A percentile compares a stretch with the other conserved stretches of the same genome.
These are phyloP conservation scores for Sparidentex hasta DNA, from an alignment of 2,797 vertebrate species.

Conservation along the genomic window DNA sequence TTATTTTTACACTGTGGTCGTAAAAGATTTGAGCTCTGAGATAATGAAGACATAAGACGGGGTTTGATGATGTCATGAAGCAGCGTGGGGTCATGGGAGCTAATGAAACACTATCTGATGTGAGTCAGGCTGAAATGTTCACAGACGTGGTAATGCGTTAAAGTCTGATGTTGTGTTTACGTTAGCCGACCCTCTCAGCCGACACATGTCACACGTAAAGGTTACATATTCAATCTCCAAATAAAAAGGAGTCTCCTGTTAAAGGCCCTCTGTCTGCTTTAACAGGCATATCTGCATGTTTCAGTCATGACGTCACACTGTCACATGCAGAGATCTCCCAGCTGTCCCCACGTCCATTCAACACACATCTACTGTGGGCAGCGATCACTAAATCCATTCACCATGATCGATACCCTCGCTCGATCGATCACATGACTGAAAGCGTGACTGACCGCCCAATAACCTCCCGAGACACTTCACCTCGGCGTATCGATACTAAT, in stretches of 20 bases:
- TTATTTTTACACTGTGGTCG: background rate
- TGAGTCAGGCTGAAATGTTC: too few relatives aligned
- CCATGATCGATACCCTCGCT: constrained; percentile 38
- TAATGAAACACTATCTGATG: too few relatives aligned
- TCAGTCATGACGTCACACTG: background rate
- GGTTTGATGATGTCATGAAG: too few relatives aligned
- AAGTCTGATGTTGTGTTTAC: too few relatives aligned
- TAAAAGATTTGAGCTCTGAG: background rate
- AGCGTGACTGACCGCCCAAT: constrained; percentile 43
- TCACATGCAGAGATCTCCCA: constrained; percentile 27
- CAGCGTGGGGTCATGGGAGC: too few relatives aligned
- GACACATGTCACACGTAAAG: too few relatives aligned
- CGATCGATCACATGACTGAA: constrained; percentile 51
- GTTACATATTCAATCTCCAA: background rate
- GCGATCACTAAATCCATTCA: constrained; percentile 54
- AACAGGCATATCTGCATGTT: background rate
- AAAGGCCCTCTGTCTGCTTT: constrained; percentile 10
- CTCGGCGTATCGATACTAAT: constrained; percentile 42
- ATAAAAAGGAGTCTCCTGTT: background rate
- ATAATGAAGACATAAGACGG: too few relatives aligned
- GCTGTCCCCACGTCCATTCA: constrained; percentile 13
- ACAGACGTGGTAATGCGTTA: too few relatives aligned
- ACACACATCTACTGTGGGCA: constrained; percentile 34
- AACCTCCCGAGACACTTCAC: constrained; percentile 44
- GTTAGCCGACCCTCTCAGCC: too few relatives aligned